Percentiles rank a stretch among this genome's conserved stretches.
Conservation (phyloP, 2,888 invertebrate species). For the Macrosiphum euphorbiae region DNA sequence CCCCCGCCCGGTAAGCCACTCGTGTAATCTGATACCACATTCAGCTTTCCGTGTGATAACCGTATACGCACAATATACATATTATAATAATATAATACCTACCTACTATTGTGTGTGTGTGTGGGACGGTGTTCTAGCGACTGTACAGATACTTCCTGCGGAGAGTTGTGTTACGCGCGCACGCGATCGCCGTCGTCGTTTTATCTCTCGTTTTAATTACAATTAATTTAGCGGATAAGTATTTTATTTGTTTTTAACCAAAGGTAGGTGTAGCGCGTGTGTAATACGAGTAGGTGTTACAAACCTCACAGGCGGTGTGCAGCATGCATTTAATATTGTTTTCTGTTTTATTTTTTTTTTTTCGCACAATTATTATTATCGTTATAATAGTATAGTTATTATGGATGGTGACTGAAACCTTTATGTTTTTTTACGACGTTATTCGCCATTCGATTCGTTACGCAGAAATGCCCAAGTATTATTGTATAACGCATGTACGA, state of each 20-base stretch:
- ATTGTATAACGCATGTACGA: not conserved
- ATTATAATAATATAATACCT: not conserved
- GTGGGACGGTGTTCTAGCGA: not conserved
- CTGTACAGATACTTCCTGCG: not conserved
- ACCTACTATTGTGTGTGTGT: not conserved
- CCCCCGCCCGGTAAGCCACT: slow-evolving; percentile 27
- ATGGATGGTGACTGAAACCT: not conserved
- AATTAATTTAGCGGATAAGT: not conserved
- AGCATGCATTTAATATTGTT: not conserved
- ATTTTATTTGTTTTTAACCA: not conserved
- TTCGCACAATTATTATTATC: not conserved
- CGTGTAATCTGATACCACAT: slow-evolving; percentile 49
- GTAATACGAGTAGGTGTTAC: not conserved
- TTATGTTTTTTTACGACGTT: not conserved
- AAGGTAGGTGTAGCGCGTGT: not conserved
- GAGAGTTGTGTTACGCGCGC: slow-evolving; percentile 28
- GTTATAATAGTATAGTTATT: too few species aligned
- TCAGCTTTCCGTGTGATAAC: slow-evolving; percentile 9
- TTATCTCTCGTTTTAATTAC: slow-evolving; percentile 31
- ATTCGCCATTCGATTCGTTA: not conserved
- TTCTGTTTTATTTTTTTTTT: not conserved
- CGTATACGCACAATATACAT: not conserved
- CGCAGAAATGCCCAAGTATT: not conserved
- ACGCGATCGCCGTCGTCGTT: slow-evolving; percentile 2
- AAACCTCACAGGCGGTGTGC: not conserved